Percentiles rank a stretch among this genome's conserved stretches.
These are phyloP conservation scores for Hypomecis atomaria DNA, from an alignment of 2,888 invertebrate species.

Conservation along the genomic window DNA sequence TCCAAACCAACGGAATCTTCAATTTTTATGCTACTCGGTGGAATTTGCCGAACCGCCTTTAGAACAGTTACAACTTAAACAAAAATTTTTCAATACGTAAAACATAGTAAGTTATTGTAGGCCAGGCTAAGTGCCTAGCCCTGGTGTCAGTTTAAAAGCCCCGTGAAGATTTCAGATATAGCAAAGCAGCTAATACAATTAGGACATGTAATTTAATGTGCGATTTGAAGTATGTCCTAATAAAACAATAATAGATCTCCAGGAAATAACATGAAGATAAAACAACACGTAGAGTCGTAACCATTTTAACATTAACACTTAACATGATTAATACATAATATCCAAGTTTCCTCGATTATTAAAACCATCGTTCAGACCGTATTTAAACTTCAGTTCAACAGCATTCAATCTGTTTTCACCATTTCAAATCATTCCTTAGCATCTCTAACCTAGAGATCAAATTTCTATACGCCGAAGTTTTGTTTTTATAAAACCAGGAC, in stretches of 20 bases:
- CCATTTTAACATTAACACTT: background rate
- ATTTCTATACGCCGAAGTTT: background rate
- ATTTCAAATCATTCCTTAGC: background rate
- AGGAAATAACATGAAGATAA: background rate
- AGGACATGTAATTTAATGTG: no score
- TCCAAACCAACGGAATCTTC: conserved; percentile 36
- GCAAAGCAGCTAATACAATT: no score
- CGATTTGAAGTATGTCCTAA: no score
- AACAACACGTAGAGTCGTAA: background rate
- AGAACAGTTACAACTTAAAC: conserved; percentile 25
- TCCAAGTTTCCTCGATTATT: background rate
- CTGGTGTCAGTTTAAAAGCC: no score
- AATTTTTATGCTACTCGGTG: conserved; percentile 36
- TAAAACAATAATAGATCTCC: no score
- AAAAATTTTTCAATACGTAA: conserved; percentile 7
- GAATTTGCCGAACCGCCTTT: conserved; percentile 24
- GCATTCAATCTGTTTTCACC: background rate
- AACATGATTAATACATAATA: background rate
- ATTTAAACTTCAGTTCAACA: background rate
- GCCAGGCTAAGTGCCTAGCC: no score
- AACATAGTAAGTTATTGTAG: background rate
- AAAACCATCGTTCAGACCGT: background rate
- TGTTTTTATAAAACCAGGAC: conserved; percentile 15
- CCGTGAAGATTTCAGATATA: no score
- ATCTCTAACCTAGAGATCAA: background rate